phyloP scores from a whole-genome alignment of 2,888 invertebrate species.

The Campoletis raptor region DNA sequence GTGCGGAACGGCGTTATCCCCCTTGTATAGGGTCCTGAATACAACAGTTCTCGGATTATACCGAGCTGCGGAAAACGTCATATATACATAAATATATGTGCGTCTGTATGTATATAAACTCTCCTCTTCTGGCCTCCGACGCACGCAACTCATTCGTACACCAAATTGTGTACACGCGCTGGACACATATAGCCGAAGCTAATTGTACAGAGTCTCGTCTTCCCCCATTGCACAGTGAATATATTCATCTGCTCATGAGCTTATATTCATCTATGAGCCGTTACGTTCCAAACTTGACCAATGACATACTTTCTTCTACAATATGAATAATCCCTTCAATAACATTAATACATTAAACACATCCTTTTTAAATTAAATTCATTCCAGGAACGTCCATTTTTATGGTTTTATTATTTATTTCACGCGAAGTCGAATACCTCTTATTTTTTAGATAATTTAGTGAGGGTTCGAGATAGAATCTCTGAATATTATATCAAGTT shows the following conservation, averaged over 20 bases:
- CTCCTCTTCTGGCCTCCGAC: conserved; percentile 1
- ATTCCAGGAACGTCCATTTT: not conserved
- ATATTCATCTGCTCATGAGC: conserved; percentile 5
- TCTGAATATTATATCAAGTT: not conserved
- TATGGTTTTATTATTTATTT: not conserved
- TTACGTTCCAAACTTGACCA: not conserved
- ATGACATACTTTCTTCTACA: not conserved
- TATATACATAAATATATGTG: not conserved
- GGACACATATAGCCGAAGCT: conserved; percentile 26
- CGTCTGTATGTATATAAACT: conserved; percentile 18
- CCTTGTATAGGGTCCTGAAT: conserved; percentile 45
- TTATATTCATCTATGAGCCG: conserved; percentile 2
- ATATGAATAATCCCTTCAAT: not conserved
- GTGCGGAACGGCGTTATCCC: conserved; percentile 43
- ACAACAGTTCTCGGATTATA: conserved; percentile 40
- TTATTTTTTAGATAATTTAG: not conserved
- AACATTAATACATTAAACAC: not conserved
- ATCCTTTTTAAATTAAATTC: not conserved
- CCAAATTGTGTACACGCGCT: not conserved
- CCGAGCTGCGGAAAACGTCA: conserved; percentile 16
- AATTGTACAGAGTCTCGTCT: conserved; percentile 38
- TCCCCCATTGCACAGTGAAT: conserved; percentile 23
- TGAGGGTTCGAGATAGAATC: not conserved
- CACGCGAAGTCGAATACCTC: too few species aligned
- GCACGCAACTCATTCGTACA: conserved; percentile 1